Percentiles rank a stretch among this genome's conserved stretches.
These are phyloP conservation scores for Malaclemys terrapin DNA, from an alignment of 2,113 vertebrate species.

Conservation along the genomic window DNA sequence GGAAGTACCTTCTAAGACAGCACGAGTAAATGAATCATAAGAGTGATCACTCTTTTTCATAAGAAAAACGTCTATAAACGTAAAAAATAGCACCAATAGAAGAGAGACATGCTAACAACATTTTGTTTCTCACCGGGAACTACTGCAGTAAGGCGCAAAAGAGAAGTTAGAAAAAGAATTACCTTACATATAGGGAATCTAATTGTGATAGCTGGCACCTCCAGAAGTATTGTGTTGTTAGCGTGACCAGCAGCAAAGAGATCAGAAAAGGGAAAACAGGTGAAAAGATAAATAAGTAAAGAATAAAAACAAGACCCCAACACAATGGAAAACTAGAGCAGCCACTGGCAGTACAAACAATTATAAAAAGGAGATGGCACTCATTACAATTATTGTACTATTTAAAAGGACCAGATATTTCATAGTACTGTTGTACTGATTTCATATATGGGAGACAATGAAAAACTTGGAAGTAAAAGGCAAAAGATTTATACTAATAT, in stretches of 20 bases:
- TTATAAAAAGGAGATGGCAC: neutral
- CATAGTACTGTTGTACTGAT: neutral
- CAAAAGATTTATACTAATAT: too few species aligned
- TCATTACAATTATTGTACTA: neutral
- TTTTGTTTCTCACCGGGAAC: neutral
- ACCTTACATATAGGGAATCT: slow-evolving; percentile 72
- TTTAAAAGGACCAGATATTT: neutral
- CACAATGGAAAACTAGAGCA: slow-evolving; percentile 21
- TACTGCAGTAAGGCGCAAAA: slow-evolving; percentile 50
- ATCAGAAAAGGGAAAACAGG: slow-evolving; percentile 69
- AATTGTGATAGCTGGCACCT: slow-evolving; percentile 73
- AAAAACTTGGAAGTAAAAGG: neutral
- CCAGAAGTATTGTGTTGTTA: slow-evolving; percentile 72
- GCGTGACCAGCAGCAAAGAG: slow-evolving; percentile 71
- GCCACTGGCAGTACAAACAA: neutral
- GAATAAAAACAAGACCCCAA: slow-evolving; percentile 30
- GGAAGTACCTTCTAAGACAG: slow-evolving; percentile 3
- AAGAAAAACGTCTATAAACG: slow-evolving; percentile 7
- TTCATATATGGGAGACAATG: neutral
- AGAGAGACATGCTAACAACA: neutral
- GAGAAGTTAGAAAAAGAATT: slow-evolving; percentile 66
- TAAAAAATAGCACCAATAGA: neutral
- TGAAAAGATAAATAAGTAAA: slow-evolving; percentile 59
- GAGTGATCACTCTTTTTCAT: neutral
- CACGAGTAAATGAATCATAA: slow-evolving; percentile 12